A percentile compares a stretch with the other conserved stretches of the same genome.
Evolutionary conservation across 2,888 invertebrate genomes (phyloP).

Genomic region (Cheilosia vernalis): DNA sequence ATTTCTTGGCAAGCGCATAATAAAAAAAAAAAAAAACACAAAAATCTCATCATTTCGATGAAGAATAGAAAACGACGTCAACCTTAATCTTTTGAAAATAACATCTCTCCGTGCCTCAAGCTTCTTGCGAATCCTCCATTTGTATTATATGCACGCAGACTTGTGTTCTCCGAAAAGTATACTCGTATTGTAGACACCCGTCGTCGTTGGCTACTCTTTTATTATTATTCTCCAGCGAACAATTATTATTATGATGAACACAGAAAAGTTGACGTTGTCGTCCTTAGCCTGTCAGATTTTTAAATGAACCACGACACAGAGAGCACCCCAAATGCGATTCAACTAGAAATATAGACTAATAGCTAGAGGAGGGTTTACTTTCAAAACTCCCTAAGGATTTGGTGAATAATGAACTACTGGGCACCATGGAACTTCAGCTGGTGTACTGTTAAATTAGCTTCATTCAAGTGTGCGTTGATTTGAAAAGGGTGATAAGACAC

Average conservation of each 20-base stretch:
- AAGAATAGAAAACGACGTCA: slow-evolving; percentile 31
- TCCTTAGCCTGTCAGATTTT: slow-evolving; percentile 23
- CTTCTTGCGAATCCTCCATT: slow-evolving; percentile 5
- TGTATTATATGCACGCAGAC: neutral
- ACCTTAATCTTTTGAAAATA: slow-evolving; percentile 24
- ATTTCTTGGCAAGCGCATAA: neutral
- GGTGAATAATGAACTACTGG: slow-evolving; percentile 27
- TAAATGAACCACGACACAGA: slow-evolving; percentile 5
- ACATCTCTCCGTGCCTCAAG: slow-evolving; percentile 23
- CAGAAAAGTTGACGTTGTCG: slow-evolving; percentile 12
- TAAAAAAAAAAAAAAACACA: neutral
- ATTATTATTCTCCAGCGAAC: slow-evolving; percentile 22
- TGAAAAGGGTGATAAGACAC: neutral
- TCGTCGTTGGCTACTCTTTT: neutral
- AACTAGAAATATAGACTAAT: slow-evolving; percentile 40
- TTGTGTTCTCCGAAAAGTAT: slow-evolving; percentile 5
- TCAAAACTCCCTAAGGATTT: slow-evolving; percentile 43
- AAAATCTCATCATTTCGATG: neutral
- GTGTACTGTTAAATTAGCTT: slow-evolving; percentile 42
- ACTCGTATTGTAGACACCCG: too few species aligned
- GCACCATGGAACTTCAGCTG: slow-evolving; percentile 8
- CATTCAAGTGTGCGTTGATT: slow-evolving; percentile 50
- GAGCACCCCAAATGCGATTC: slow-evolving; percentile 15
- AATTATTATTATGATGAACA: slow-evolving; percentile 27
- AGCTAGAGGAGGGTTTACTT: slow-evolving; percentile 38